Conservation (phyloP, 2,797 vertebrate species). For the Crypturellus tataupa region DNA sequence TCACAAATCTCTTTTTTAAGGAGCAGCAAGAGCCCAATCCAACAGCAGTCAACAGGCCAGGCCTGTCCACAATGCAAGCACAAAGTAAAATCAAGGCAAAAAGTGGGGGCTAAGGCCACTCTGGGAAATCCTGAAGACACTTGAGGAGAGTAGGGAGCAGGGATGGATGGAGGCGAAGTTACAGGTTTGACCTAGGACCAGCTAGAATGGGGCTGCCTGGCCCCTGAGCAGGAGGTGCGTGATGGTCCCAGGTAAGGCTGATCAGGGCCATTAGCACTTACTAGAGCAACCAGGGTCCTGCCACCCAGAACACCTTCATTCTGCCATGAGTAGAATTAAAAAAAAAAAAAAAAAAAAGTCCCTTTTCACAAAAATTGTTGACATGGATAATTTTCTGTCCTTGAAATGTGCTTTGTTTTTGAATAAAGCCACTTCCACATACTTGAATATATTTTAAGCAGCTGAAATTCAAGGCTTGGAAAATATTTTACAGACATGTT, state of each 20-base stretch:
- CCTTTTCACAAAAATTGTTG: neutral
- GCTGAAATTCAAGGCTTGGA: neutral
- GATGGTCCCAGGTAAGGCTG: neutral
- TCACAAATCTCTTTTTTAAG: neutral
- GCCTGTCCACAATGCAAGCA: neutral
- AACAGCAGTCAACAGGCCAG: neutral
- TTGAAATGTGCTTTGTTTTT: neutral
- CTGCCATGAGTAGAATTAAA: neutral
- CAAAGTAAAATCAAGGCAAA: fast-evolving
- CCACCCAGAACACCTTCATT: neutral
- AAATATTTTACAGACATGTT: neutral
- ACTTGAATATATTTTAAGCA: neutral
- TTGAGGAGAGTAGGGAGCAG: fast-evolving
- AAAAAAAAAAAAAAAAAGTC: neutral
- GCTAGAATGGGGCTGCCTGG: neutral
- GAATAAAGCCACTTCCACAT: neutral
- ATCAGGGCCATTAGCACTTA: fast-evolving
- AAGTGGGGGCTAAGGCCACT: fast-evolving
- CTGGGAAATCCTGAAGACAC: fast-evolving
- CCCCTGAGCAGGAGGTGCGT: neutral
- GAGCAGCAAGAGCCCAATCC: neutral
- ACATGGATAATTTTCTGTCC: neutral
- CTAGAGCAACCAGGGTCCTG: fast-evolving
- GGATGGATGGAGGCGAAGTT: fast-evolving
- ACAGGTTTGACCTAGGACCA: fast-evolving